These are phyloP conservation scores for Ametastegia equiseti DNA, from an alignment of 2,888 invertebrate species.

Conservation along the genomic window DNA sequence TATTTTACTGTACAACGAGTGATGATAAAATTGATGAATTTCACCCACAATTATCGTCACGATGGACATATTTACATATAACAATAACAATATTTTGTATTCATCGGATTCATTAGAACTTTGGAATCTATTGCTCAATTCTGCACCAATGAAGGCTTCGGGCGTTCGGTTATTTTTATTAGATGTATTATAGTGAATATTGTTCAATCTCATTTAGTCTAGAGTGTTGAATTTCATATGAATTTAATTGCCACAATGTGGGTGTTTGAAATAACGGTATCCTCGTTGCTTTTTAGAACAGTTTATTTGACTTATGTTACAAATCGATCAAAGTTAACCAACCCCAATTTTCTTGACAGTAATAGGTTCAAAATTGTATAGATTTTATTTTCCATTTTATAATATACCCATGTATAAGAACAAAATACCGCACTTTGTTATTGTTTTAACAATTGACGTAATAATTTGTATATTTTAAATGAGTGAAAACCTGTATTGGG, in stretches of 20 bases:
- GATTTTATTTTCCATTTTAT: background rate
- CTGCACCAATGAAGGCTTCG: background rate
- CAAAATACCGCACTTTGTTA: background rate
- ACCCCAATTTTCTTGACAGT: background rate
- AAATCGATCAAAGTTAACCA: background rate
- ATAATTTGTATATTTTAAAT: background rate
- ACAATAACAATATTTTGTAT: slow-evolving; percentile 9
- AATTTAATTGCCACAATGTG: background rate
- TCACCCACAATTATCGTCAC: background rate
- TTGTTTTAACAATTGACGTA: background rate
- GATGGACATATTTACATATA: background rate
- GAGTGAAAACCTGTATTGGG: background rate
- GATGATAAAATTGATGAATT: background rate
- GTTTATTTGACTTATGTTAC: background rate
- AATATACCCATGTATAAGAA: background rate
- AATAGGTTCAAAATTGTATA: background rate
- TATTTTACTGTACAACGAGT: background rate
- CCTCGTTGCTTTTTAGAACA: background rate
- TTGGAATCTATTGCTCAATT: slow-evolving; percentile 6
- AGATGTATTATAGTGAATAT: slow-evolving; percentile 4
- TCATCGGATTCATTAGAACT: background rate
- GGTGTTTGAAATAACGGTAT: background rate
- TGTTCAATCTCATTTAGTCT: slow-evolving; percentile 5
- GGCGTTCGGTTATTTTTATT: background rate
- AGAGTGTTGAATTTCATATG: slow-evolving; percentile 16